phyloP scores from a whole-genome alignment of 2,888 invertebrate species.

The Cheilosia grossa region DNA sequence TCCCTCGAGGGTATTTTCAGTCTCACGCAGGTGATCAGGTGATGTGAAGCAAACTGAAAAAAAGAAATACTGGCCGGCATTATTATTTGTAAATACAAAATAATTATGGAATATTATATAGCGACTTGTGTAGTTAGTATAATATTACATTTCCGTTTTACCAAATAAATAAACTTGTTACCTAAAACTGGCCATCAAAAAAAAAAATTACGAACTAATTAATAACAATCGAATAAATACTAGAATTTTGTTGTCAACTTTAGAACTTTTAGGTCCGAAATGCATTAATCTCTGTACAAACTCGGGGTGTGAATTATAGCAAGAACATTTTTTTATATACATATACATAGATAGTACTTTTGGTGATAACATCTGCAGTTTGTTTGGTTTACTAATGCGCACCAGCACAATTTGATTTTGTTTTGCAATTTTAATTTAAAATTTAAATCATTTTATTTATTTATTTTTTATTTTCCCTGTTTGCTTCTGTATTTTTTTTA shows the following conservation, averaged over 20 bases:
- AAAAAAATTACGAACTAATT: conserved; percentile 11
- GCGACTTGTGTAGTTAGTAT: conserved; percentile 6
- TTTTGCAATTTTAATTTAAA: conserved; percentile 10
- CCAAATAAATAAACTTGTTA: conserved; percentile 5
- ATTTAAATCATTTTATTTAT: conserved; percentile 26
- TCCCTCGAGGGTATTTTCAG: conserved; percentile 28
- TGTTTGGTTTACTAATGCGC: conserved; percentile 67
- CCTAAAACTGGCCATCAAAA: neutral
- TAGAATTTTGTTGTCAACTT: conserved; percentile 21
- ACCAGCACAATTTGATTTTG: conserved; percentile 44
- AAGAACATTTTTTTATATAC: neutral
- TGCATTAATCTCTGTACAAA: conserved; percentile 49
- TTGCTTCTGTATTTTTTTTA: conserved; percentile 30
- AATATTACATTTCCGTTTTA: neutral
- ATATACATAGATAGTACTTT: conserved; percentile 28
- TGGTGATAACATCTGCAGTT: conserved; percentile 64
- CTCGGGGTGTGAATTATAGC: conserved; percentile 56
- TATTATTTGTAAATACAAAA: conserved; percentile 15
- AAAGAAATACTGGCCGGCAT: no score
- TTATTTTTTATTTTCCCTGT: conserved; percentile 24
- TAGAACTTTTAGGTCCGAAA: conserved; percentile 22
- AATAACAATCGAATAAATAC: conserved; percentile 35
- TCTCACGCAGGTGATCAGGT: conserved; percentile 22
- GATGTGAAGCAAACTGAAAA: neutral
- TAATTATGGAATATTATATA: neutral